Conservation (phyloP, 2,888 invertebrate genomes). For the Phaonia tiefii region DNA sequence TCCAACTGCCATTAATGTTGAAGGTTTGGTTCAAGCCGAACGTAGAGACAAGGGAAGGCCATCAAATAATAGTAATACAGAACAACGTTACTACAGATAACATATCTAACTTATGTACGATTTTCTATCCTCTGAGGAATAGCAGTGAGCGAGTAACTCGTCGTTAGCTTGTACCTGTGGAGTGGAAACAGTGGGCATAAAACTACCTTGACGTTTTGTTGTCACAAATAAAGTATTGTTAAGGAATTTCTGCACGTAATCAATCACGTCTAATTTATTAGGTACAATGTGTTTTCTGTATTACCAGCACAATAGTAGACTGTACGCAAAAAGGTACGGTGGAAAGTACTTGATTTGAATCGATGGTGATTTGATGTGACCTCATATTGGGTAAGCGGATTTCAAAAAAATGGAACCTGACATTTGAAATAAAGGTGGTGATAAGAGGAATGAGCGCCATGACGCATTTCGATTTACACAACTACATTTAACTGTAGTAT, state of each 20-base stretch:
- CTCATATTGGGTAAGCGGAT: no score
- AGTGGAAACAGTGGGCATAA: not conserved
- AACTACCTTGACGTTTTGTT: conserved; percentile 34
- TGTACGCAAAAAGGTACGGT: conserved; percentile 1
- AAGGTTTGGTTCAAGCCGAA: conserved; percentile 4
- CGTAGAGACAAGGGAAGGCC: not conserved
- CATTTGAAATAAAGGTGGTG: no score
- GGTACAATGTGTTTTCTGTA: conserved; percentile 31
- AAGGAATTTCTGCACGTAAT: conserved; percentile 41
- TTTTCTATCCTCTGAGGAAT: not conserved
- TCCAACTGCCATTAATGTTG: conserved; percentile 42
- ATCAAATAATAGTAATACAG: conserved; percentile 17
- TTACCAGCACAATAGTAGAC: conserved; percentile 6
- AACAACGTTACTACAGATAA: conserved; percentile 42
- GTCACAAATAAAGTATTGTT: conserved; percentile 38
- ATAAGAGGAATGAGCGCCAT: no score
- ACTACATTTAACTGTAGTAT: no score
- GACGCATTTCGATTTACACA: no score
- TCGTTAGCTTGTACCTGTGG: not conserved
- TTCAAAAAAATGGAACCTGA: no score
- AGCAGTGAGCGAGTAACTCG: conserved; percentile 12
- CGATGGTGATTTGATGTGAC: no score
- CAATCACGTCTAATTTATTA: conserved; percentile 43
- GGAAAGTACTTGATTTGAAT: no score
- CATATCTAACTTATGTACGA: not conserved